Conservation (phyloP, 2,888 invertebrate genomes). For the Luperina nickerlii region DNA sequence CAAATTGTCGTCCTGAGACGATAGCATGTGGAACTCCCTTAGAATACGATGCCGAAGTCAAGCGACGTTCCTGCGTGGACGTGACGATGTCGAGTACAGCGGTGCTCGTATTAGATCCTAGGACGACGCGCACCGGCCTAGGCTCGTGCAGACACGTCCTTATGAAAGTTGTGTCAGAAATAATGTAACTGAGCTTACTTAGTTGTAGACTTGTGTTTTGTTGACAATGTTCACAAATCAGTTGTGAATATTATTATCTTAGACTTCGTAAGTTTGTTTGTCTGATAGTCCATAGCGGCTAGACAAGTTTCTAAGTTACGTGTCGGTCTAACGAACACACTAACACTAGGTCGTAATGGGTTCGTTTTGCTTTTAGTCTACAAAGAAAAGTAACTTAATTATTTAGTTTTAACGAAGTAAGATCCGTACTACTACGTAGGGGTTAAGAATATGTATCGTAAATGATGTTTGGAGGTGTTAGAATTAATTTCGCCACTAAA, state of each 20-base stretch:
- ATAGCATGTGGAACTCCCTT: constrained; percentile 2
- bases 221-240: not conserved
- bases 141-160: constrained; percentile 10
- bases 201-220: not conserved
- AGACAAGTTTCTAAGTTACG: not conserved
- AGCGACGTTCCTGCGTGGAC: constrained; percentile 18
- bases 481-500: not conserved
- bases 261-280: not conserved
- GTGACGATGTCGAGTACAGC: not conserved
- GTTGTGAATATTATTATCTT: not conserved
- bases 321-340: not conserved
- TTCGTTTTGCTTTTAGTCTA: not conserved
- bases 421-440: not conserved
- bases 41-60: not conserved
- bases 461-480: not conserved
- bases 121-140: not conserved
- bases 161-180: not conserved
- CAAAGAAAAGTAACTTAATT: constrained; percentile 3
- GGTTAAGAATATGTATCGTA: not conserved
- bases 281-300: not conserved
- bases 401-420: constrained; percentile 1
- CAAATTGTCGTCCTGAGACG: not conserved
- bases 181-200: constrained; percentile 14
- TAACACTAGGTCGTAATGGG: not conserved
- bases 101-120: not conserved